phyloP scores from a whole-genome alignment of 2,888 invertebrate genomes.

The Pterostichus niger region DNA sequence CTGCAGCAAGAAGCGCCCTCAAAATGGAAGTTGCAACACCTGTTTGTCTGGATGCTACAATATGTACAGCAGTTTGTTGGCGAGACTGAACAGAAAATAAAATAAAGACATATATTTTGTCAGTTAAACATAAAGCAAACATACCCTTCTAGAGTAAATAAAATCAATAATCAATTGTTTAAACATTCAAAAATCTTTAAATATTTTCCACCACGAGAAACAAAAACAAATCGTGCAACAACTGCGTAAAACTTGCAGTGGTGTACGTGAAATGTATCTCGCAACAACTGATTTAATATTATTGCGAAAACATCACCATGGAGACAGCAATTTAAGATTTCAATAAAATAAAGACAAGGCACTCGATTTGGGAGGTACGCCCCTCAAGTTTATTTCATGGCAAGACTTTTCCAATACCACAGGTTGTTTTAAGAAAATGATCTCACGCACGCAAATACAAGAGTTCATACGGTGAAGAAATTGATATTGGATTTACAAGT shows the following conservation, averaged over 20 bases:
- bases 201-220: slow-evolving; percentile 3
- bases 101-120: neutral
- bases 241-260: slow-evolving; percentile 5
- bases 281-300: slow-evolving; percentile 38
- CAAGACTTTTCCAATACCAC: slow-evolving; percentile 23
- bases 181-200: slow-evolving; percentile 21
- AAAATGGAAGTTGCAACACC: slow-evolving; percentile 95
- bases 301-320: slow-evolving; percentile 59
- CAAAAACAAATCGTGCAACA: slow-evolving; percentile 45
- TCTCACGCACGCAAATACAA: slow-evolving; percentile 50
- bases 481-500: neutral
- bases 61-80: slow-evolving; percentile 95
- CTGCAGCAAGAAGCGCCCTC: slow-evolving; percentile 90
- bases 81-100: slow-evolving; percentile 83
- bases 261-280: slow-evolving; percentile 16
- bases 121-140: neutral
- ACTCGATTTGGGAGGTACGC: slow-evolving; percentile 24
- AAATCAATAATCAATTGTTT: slow-evolving; percentile 49
- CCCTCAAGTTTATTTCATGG: slow-evolving; percentile 8
- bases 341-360: slow-evolving; percentile 47
- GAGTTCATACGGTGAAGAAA: slow-evolving; percentile 19
- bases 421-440: slow-evolving; percentile 41
- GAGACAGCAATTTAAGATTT: slow-evolving; percentile 59
- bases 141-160: slow-evolving; percentile 43
- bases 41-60: slow-evolving; percentile 95